Evolutionary conservation across 2,797 vertebrate species (phyloP).

Genomic region (Thalassophryne amazonica): DNA sequence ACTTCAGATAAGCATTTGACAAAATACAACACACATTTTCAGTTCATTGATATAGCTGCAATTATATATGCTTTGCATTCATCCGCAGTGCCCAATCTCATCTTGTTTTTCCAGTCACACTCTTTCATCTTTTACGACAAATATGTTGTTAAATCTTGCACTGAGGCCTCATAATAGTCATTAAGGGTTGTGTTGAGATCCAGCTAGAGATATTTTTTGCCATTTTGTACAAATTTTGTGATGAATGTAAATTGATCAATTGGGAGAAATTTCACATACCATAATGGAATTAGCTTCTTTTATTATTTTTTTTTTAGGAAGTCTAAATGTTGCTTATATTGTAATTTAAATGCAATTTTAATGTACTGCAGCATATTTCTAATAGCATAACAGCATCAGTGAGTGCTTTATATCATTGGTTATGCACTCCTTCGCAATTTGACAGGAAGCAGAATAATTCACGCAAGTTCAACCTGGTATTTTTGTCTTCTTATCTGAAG

Average conservation of each 20-base stretch:
- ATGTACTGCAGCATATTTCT: background rate
- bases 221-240: background rate
- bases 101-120: background rate
- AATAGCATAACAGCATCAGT: background rate
- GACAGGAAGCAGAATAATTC: background rate
- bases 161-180: background rate
- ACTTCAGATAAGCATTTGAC: slow-evolving; percentile 11
- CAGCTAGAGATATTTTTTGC: background rate
- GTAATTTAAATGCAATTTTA: slow-evolving; percentile 5
- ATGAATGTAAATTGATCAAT: slow-evolving; percentile 1
- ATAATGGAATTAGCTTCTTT: background rate
- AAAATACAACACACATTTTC: background rate
- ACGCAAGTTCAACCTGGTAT: background rate
- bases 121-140: background rate
- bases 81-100: background rate
- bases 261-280: background rate
- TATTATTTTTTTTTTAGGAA: background rate
- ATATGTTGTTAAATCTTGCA: background rate
- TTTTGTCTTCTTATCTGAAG: slow-evolving; percentile 25
- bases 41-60: background rate
- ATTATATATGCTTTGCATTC: background rate
- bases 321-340: background rate
- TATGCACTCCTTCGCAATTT: background rate
- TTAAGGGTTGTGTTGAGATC: slow-evolving; percentile 1
- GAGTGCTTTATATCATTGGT: background rate